Evolutionary conservation across 64 coral and sea anemone species (phyloP), one percentile per base, ranked within the genome.

Genomic region (Montipora cactus): DNA sequence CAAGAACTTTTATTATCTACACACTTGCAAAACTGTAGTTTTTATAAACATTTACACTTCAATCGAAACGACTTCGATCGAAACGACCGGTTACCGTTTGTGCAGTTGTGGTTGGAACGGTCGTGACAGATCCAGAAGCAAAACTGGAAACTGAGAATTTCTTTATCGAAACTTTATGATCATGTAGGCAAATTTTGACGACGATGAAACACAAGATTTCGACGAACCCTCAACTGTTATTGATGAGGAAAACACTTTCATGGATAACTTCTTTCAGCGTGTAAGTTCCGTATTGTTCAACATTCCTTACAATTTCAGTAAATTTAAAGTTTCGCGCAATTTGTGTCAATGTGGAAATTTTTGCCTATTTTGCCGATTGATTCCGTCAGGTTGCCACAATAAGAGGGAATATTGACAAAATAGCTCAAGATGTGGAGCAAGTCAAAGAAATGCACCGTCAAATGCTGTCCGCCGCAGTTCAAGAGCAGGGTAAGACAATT

Each of bases 391-490:
- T 89, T 5, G 83, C 90, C 59, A 66, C 72, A 87, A 92, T 95
- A 69, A 76, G 90, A 44, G 74, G 87, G 13, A 95, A 87, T 49
- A 95, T 95, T 49, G 90, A 95, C 61, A 79, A 79, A 44, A 89
- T 95, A 47, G 75, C 83, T 15, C 62, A 87, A 95, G 90, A 92
- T 88, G 90, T 95, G 11, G 90, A 95, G 61, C 84, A 89, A 23
- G 94, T 95, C 47, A 87, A 91, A 21, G 92, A 95, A 83, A 89
- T 87, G 53, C 94, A 95, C 67, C 92, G 94, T 66, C 48, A 83
- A 1, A 92, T 95, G 79, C 83, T 95, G 0, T 92, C 94, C 16
- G 83, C 94, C 13, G 89, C 94, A 15, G 94, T 95, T 0, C 94
- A 67, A 76, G 94, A 95, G 5, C 81, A 95, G 81, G 76, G 94